Evolutionary conservation across 2,113 vertebrate species (phyloP), one percentile per base, ranked within the genome.

Genomic region (Canis aureus): DNA sequence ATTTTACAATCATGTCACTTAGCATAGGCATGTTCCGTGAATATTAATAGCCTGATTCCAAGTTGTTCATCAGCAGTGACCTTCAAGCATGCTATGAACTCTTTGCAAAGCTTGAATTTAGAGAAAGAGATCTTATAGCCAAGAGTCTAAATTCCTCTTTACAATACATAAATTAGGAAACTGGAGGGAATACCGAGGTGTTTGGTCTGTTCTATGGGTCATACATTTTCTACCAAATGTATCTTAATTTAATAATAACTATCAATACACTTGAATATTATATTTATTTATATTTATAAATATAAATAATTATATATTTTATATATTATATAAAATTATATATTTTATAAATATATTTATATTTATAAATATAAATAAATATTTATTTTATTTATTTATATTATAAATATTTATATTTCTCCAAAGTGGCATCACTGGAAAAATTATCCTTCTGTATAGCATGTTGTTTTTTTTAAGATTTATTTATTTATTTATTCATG

Each of bases 21-120:
- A 97, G 78, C 95, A 91, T 88, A 96, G 92, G 84, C 60, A 76
- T 89, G 92, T 92, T 87, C 71, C 23, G 25, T 92, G 97, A 97
- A 97, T 98, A 98, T 94, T 98, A 97, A 97, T 95, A 93, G 83
- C 78, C 92, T 89, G 81, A 97, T 97, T 97, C 76, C 88, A 96
- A 79, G 38, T 57, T 79, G 89, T 95, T 98, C 94, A 89, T 97
- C 71, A 93, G 71, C 51, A 71, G 38, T 98, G 96, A 97, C 95
- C 96, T 98, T 97, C 97, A 97, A 92, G 96, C 69, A 92, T 92
- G 73, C 87, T 97, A 96, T 95, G 60, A 67, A 60, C 84, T 64
- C 78, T 96, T 96, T 67, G n/a, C 23, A 93, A 95, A 96, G 78
- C 22, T 67, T 84, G 35, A 97, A 93, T 94, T 90, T 84, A 85